Base-by-base conservation (phyloP, 2,888 invertebrate species). In the Harmothoe impar region DNA sequence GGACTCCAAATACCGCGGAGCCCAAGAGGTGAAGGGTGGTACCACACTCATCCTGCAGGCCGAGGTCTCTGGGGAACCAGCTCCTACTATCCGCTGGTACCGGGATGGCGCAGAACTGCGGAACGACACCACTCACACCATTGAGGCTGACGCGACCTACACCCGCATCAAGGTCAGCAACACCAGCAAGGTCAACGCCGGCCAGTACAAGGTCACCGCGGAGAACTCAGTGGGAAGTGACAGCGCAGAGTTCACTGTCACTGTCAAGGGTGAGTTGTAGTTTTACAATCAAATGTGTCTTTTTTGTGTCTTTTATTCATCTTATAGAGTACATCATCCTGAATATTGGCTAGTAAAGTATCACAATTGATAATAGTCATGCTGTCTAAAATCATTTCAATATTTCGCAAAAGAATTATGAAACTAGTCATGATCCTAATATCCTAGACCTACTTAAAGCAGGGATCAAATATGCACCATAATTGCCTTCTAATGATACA, bases 191-290 rank as follows among this genome's bases (percentile, higher is more conserved):
- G 88, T 52, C 20, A 89, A 91, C 56, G 54, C 92, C 15, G 94
- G 93, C 20, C 56, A 72, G 15, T 94, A 94, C 91, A 92, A 90
- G 29, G 91, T 94, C 20, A 90, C 91, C 33, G 93, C 92, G 0
- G 92, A 91, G 29, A 94, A 94, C 90, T 89, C 97, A 89, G 97
- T 97, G 94, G 98, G 98, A 77, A 97, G 97, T 93, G 93, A 92
- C 88, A 25, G 20, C 17, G 91, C 91, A 17, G 90, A 88, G 33
- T 92, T 93, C 86, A 72, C 89, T 17, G 92, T 92, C 84, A 84
- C 84, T 17, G 91, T 93, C 35, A 91, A 90, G 86, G 93, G 92
- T 93, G 54, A 89, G 90, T 81, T 52, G 88, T 10, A 43, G 3
- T 43, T 43, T 7, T 3, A 43, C 43, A 43, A 43, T 5, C 15